Conservation (phyloP, 2,797 vertebrate species). For the Menidia menidia region DNA sequence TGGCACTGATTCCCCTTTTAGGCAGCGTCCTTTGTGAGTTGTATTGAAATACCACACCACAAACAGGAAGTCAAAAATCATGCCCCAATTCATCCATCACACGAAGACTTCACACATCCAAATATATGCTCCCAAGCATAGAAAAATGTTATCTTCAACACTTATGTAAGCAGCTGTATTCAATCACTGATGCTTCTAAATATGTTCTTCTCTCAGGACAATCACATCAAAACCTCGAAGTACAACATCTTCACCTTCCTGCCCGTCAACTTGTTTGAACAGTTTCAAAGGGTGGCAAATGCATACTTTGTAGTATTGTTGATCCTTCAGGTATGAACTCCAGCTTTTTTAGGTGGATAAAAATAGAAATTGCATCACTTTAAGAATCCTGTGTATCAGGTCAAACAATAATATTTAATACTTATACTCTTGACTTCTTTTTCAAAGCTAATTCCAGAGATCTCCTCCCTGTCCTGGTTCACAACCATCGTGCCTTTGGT, state of each 20-base stretch:
- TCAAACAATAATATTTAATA: no score
- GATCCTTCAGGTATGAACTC: slow-evolving; percentile 80
- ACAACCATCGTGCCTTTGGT: slow-evolving; percentile 91
- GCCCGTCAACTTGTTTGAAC: slow-evolving; percentile 91
- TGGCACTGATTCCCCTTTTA: no score
- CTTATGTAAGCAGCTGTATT: neutral
- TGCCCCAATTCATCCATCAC: no score
- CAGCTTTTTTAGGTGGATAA: neutral
- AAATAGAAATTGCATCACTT: no score
- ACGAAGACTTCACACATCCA: no score
- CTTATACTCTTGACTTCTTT: neutral
- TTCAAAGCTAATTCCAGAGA: slow-evolving; percentile 86
- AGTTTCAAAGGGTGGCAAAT: slow-evolving; percentile 90
- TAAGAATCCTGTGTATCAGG: no score
- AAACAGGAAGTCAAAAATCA: no score
- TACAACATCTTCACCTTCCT: slow-evolving; percentile 90
- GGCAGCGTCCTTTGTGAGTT: no score
- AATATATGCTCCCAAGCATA: no score
- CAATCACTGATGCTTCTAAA: neutral
- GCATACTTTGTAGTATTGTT: slow-evolving; percentile 85
- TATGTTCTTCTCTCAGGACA: slow-evolving; percentile 78
- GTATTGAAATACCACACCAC: no score
- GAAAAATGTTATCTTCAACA: neutral
- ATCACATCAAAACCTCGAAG: slow-evolving; percentile 89
- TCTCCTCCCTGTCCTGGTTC: slow-evolving; percentile 91